Conservation (phyloP, 2,888 invertebrate genomes). For the Rotaria magnacalcarata region DNA sequence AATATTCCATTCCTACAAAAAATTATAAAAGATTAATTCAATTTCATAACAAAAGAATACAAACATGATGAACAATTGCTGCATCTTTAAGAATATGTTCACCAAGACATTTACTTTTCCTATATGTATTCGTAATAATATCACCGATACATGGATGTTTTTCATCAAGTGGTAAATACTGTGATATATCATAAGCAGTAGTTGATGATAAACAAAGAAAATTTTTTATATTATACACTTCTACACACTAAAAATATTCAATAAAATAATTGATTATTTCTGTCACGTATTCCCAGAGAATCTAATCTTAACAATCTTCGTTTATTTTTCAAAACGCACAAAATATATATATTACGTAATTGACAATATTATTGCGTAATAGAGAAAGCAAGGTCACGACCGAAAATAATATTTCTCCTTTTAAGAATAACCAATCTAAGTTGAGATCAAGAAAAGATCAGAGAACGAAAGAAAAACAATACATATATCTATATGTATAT, state of each 20-base stretch:
- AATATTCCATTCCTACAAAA: constrained; percentile 78
- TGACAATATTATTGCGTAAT: too few species aligned
- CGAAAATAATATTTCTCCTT: too few species aligned
- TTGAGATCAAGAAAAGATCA: too few species aligned
- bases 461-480: too few species aligned
- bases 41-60: constrained; percentile 47
- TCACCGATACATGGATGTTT: constrained; percentile 71
- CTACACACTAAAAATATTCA: constrained; percentile 69
- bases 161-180: constrained; percentile 81
- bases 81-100: constrained; percentile 89
- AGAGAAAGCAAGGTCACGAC: too few species aligned
- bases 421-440: too few species aligned
- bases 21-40: background rate
- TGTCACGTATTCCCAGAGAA: too few species aligned
- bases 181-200: constrained; percentile 88
- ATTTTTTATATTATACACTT: constrained; percentile 73
- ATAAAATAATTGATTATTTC: constrained; percentile 55
- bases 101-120: constrained; percentile 87
- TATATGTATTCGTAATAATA: constrained; percentile 86
- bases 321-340: too few species aligned
- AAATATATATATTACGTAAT: too few species aligned
- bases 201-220: constrained; percentile 82
- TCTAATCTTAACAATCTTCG: too few species aligned
- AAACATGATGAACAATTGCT: constrained; percentile 74
- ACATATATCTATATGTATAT: too few species aligned